These are phyloP conservation scores for Ceramica pisi DNA, from an alignment of 2,888 invertebrate genomes.

Conservation along the genomic window DNA sequence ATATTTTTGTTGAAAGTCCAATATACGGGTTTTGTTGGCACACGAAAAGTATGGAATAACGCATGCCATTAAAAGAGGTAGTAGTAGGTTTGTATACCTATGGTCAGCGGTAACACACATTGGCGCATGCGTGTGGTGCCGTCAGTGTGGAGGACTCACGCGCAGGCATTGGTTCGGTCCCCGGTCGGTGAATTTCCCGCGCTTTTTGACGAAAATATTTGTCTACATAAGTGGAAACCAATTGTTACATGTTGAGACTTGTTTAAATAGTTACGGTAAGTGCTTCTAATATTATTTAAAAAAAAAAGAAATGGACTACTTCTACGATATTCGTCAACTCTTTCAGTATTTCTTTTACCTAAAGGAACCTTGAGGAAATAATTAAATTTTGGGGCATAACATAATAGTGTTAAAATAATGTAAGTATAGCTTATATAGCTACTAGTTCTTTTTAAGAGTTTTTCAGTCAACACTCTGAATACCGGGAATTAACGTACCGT, in stretches of 20 bases:
- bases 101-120: conserved; percentile 58
- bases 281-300: conserved; percentile 5
- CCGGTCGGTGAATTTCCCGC: conserved; percentile 59
- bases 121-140: conserved; percentile 54
- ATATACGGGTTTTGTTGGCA: conserved; percentile 58
- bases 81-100: conserved; percentile 32
- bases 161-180: conserved; percentile 65
- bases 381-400: background rate
- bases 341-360: background rate
- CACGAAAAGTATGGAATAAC: conserved; percentile 60
- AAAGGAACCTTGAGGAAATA: background rate
- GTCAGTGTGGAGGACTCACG: conserved; percentile 69
- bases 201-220: conserved; percentile 52
- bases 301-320: background rate
- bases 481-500: background rate
- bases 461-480: background rate
- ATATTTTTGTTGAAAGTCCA: conserved; percentile 64
- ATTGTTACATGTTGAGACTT: conserved; percentile 30
- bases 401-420: background rate
- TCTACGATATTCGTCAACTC: background rate
- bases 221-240: conserved; percentile 38
- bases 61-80: conserved; percentile 53
- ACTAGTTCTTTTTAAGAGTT: background rate
- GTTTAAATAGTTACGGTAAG: conserved; percentile 51
- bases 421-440: background rate